Conservation (phyloP, 2,888 invertebrate species). For the Drosophila birchii region DNA sequence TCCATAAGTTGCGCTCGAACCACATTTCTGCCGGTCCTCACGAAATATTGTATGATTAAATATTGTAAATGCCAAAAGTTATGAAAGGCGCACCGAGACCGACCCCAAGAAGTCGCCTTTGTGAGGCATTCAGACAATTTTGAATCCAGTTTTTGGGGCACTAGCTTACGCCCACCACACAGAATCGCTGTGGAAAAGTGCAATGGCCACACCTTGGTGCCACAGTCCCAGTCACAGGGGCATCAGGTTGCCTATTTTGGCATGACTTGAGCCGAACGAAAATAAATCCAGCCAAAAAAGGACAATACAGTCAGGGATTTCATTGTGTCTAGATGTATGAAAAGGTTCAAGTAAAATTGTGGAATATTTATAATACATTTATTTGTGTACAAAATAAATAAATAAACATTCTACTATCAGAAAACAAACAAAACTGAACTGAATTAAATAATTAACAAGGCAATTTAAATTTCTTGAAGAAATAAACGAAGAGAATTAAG, state of each 20-base stretch:
- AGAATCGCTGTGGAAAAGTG: slow-evolving; percentile 23
- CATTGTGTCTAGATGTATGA: background rate
- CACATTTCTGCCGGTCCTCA: slow-evolving; percentile 41
- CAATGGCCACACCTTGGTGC: slow-evolving; percentile 58
- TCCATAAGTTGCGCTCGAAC: slow-evolving; percentile 51
- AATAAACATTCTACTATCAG: background rate
- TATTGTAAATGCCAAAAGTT: slow-evolving; percentile 76
- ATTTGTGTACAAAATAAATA: background rate
- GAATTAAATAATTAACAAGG: background rate
- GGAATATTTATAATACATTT: background rate
- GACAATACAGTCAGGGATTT: slow-evolving; percentile 4
- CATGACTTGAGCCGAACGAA: slow-evolving; percentile 2
- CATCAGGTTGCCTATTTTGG: slow-evolving; percentile 40
- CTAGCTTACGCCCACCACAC: slow-evolving; percentile 35
- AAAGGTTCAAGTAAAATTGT: background rate
- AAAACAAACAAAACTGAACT: background rate
- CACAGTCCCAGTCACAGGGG: slow-evolving; percentile 42
- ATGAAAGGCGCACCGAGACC: slow-evolving; percentile 37
- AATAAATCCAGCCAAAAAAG: slow-evolving; percentile 15
- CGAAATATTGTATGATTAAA: slow-evolving; percentile 71
- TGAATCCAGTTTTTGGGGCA: slow-evolving; percentile 35
- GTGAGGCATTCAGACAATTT: slow-evolving; percentile 17
- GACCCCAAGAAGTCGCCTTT: slow-evolving; percentile 16
- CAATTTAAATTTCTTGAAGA: background rate
- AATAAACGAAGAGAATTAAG: background rate